Evolutionary conservation across 2,888 invertebrate genomes (phyloP).

Genomic region (Penaeus monodon): DNA sequence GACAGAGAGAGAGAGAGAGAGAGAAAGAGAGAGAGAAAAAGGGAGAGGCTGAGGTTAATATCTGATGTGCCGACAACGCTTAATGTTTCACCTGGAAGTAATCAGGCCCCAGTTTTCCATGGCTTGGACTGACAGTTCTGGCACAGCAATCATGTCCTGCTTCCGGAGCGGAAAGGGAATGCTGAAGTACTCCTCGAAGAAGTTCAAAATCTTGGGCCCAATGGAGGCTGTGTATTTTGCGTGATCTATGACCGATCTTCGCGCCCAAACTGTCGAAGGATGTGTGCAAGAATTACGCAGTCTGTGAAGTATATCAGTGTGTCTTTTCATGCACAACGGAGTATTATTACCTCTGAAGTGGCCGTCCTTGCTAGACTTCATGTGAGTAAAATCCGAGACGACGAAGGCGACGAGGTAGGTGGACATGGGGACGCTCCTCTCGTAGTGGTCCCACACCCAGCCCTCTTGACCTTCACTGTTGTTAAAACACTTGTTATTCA

Average conservation of each 20-base stretch:
- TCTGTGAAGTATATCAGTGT: too few relatives aligned
- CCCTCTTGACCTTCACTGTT: neutral
- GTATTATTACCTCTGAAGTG: slow-evolving; percentile 26
- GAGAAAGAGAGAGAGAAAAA: too few relatives aligned
- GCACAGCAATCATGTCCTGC: slow-evolving; percentile 77
- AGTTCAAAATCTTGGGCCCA: slow-evolving; percentile 74
- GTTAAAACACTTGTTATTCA: too few relatives aligned
- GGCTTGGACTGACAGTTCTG: slow-evolving; percentile 78
- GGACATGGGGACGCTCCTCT: slow-evolving; percentile 81
- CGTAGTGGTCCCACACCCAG: slow-evolving; percentile 42
- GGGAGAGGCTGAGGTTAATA: too few relatives aligned
- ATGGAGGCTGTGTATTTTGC: slow-evolving; percentile 76
- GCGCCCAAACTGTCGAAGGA: slow-evolving; percentile 77
- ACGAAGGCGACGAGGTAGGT: slow-evolving; percentile 89
- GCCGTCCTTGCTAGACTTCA: slow-evolving; percentile 58
- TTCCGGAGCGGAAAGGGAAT: slow-evolving; percentile 76
- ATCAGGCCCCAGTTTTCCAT: slow-evolving; percentile 86
- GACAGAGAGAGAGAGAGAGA: too few relatives aligned
- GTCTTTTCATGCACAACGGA: too few relatives aligned
- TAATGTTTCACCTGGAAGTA: slow-evolving; percentile 73
- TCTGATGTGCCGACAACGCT: too few relatives aligned
- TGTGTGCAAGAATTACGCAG: slow-evolving; percentile 67
- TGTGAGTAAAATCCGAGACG: slow-evolving; percentile 79
- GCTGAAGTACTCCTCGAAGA: slow-evolving; percentile 76
- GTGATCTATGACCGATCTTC: slow-evolving; percentile 78